A percentile compares a stretch with the other conserved stretches of the same genome.
These are phyloP conservation scores for Synaphobranchus kaupii DNA, from an alignment of 2,797 vertebrate species.

Conservation along the genomic window DNA sequence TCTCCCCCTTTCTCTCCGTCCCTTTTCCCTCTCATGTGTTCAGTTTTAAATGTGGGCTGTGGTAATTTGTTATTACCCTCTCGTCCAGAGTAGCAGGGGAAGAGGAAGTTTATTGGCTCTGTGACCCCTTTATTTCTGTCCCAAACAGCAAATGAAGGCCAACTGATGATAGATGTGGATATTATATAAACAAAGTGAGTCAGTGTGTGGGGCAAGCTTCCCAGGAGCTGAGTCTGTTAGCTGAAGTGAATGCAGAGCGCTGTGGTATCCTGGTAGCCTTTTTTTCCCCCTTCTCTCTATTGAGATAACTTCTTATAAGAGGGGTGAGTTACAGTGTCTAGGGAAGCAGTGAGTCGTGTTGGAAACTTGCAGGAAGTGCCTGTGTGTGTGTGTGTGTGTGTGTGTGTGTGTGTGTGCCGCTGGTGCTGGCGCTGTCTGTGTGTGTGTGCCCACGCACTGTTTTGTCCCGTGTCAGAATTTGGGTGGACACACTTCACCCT, in stretches of 20 bases:
- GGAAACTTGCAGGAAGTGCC: constrained; percentile 39
- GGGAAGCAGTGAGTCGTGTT: constrained; percentile 18
- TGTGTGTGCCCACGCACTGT: constrained; percentile 31
- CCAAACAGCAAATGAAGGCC: neutral
- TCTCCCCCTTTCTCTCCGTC: neutral
- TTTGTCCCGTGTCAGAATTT: constrained; percentile 37
- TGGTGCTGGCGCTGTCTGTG: neutral
- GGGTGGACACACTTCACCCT: constrained; percentile 15
- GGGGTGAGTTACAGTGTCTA: neutral
- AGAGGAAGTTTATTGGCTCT: neutral
- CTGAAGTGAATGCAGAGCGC: neutral
- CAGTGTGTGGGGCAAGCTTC: neutral
- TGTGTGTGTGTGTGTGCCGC: neutral
- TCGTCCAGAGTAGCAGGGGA: neutral
- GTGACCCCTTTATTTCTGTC: neutral
- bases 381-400: constrained; percentile 24
- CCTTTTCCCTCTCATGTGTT: neutral
- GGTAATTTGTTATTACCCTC: neutral
- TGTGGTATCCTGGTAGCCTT: neutral
- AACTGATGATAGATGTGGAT: neutral
- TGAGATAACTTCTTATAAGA: neutral
- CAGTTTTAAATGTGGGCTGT: neutral
- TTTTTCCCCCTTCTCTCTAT: neutral
- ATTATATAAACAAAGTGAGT: neutral
- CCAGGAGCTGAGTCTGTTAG: neutral